Evolutionary conservation across 2,888 invertebrate genomes (phyloP), one percentile per base, ranked within the genome.

Genomic region (Nomada flava): DNA sequence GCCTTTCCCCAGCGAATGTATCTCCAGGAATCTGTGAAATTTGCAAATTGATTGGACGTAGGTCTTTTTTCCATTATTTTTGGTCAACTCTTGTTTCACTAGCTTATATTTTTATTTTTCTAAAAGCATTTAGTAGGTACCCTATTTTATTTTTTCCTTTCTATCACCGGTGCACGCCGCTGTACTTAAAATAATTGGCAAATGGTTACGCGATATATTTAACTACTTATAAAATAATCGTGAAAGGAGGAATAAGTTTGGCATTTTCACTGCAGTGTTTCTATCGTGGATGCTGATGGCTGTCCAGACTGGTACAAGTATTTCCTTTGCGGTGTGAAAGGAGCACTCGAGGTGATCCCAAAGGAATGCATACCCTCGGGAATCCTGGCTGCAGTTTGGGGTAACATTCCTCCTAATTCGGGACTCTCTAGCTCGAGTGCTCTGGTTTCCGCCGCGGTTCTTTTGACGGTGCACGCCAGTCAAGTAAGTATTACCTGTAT

Each of bases 371-470:
- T 93, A 55, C 92, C 94, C 10, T 93, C 92, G 78, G 98, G 98
- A 9, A 94, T 98, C 93, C 95, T 95, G 84, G 95, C 98, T 79
- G 95, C 96, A 63, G 96, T 99, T 15, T 96, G 96, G 93, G 99
- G 99, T 11, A 97, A 96, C 88, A 96, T 99, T 86, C 99, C 99
- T 4, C 96, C 97, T 42, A 97, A 98, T 82, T 97, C 99, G 13
- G 99, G 99, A 7, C 95, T 99, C 52, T 99, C 99, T 0, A 99
- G 99, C 93, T 99, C 99, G 36, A 99, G 99, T 92, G 99, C 99
- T 23, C 95, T 99, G 77, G 99, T 99, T 10, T 98, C 99, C 92
- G 97, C 98, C 47, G 97, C 99, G 5, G 97, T 98, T 55, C 95
- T 99, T 59, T 96, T 97, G 50, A 96, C 97, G 76, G 94, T 97